Conservation (phyloP, 2,113 vertebrate species). For the Asarcornis scutulata region DNA sequence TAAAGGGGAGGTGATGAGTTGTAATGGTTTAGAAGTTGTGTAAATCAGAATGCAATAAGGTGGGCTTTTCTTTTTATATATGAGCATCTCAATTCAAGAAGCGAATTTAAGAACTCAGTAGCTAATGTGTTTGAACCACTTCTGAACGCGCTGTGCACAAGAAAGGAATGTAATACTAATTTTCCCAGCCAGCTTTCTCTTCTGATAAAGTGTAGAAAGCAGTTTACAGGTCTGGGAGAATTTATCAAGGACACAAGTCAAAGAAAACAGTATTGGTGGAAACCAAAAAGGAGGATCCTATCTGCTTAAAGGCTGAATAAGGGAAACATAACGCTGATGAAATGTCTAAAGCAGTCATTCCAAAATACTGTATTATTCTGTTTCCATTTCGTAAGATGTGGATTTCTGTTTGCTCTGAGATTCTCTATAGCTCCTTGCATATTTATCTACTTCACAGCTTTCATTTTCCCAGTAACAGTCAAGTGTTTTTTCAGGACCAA, state of each 20-base stretch:
- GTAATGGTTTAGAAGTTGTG: not conserved
- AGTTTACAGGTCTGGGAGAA: not conserved
- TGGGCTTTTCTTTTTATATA: not conserved
- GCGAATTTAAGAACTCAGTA: not conserved
- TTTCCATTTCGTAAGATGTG: not conserved
- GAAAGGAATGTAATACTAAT: not conserved
- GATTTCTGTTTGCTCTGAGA: not conserved
- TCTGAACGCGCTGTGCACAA: not conserved
- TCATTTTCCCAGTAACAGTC: not conserved
- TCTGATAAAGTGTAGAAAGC: constrained; percentile 1
- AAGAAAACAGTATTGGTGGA: not conserved
- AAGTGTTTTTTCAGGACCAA: not conserved
- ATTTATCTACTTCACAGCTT: not conserved
- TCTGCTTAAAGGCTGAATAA: not conserved
- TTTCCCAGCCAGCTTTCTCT: constrained; percentile 3
- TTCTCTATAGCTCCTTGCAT: not conserved
- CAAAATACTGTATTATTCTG: not conserved
- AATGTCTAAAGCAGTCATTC: not conserved
- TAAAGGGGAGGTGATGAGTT: not conserved
- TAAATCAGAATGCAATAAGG: not conserved
- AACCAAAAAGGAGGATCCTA: not conserved
- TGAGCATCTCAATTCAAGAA: not conserved
- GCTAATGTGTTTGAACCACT: not conserved
- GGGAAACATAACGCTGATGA: not conserved
- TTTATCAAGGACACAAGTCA: not conserved